Evolutionary conservation across 2,888 invertebrate species (phyloP), one percentile per base, ranked within the genome.

Genomic region (Altica lythri): DNA sequence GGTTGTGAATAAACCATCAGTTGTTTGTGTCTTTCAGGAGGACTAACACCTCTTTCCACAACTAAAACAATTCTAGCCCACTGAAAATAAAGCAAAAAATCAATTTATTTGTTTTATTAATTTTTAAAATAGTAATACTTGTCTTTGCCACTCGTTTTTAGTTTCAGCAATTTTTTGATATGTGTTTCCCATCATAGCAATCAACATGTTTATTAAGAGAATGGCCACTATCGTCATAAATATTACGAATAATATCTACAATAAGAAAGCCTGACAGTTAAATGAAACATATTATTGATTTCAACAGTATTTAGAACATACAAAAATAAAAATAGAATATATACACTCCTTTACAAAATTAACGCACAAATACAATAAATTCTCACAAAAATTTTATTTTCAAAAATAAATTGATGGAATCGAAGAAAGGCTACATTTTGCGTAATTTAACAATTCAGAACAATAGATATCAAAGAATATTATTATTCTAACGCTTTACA

Each of bases 151-250:
- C 76, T 98, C 97, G 74, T 97, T 97, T 63, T 93, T 84, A 0
- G 96, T 95, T 77, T 96, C 95, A 0, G 95, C 95, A 65, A 98
- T 96, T 79, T 95, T 93, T 75, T 95, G 95, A 74, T 98, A 99
- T 2, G 98, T 98, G 76, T 97, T 97, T 0, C 97, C 98, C 98
- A 98, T 98, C 97, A 98, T 98, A 60, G 97, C 97, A 70, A 98
- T 98, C 77, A 98, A 81, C 94, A 98, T 95, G 81, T 98, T 98
- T 44, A 98, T 93, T 53, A 98, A 80, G 22, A 98, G 79, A 55
- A 98, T 89, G 0, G 95, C 94, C 13, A 97, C 98, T 73, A 97
- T 90, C 51, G 90, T 92, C 95, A 98, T 98, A 78, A 95, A 99
- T 25, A 96, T 81, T n/a, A 97, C 90, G 78, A 98, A 98, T 9